Conservation (phyloP, 2,888 invertebrate species). For the Cerastoderma edule region DNA sequence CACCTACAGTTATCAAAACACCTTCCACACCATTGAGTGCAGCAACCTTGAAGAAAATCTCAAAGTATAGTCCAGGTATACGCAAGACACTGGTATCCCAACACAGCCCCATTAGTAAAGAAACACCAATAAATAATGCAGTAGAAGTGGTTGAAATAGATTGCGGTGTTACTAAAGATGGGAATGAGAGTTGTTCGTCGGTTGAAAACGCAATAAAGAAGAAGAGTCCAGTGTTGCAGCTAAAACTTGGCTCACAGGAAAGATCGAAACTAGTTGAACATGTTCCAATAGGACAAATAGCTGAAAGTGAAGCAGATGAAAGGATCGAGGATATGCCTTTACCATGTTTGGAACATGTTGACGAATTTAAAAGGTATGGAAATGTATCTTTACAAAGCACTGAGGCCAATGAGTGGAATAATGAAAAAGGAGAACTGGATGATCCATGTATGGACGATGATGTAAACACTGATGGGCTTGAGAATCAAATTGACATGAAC, state of each 20-base stretch:
- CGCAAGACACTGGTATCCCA: background rate
- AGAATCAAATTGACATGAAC: too few species aligned
- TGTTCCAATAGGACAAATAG: background rate
- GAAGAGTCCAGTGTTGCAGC: conserved; percentile 1
- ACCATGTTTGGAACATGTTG: too few species aligned
- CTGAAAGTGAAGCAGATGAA: background rate
- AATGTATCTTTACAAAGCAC: too few species aligned
- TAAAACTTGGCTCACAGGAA: conserved; percentile 12
- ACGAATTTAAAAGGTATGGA: too few species aligned
- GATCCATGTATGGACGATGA: too few species aligned
- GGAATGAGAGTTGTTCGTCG: conserved; percentile 10
- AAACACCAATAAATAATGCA: background rate
- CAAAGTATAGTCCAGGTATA: conserved; percentile 18
- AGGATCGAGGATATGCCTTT: too few species aligned
- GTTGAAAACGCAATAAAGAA: background rate
- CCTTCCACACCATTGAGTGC: background rate
- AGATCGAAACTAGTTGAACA: conserved; percentile 7
- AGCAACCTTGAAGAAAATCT: background rate
- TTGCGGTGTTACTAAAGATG: conserved; percentile 19
- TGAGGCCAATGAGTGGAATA: too few species aligned
- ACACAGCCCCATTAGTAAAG: background rate
- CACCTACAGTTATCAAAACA: background rate
- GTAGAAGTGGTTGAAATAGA: conserved; percentile 16
- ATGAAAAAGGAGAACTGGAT: too few species aligned
- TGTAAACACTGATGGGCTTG: too few species aligned